Evolutionary conservation across 2,797 vertebrate species (phyloP), one percentile per base, ranked within the genome.

Genomic region (Hipposideros larvatus): DNA sequence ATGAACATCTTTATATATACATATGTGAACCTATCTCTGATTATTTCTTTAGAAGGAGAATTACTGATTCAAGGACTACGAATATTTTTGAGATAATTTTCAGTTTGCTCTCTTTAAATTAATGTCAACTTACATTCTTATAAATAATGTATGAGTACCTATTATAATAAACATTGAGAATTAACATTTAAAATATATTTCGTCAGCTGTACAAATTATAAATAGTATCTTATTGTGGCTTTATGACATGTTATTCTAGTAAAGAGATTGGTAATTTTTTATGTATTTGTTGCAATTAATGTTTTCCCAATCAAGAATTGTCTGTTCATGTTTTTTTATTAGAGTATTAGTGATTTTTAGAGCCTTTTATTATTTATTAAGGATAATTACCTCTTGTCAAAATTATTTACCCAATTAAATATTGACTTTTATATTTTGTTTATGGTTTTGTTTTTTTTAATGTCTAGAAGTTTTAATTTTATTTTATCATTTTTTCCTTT

Each of bases 31-130:
- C 5, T 48, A 51, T 51, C n/a, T 95, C 28, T 77, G 37, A 79
- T 79, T 61, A 75, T 85, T 70, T 96, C 19, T 51, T 51, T 89
- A 83, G 51, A 78, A 83, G 73, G 37, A 91, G 43, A 89, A 83
- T 68, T 88, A 48, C 3, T 87, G 79, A 87, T 79, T 89, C 85
- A 86, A 86, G 41, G 26, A 74, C 55, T 65, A 24, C 15, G 15
- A 88, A 11, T 57, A 41, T 51, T 94, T 93, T 88, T 74, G 31
- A 78, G 66, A 22, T 74, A 92, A 61, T 34, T 89, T 21, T 94
- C 43, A 48, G 59, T 61, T 82, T 95, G 26, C 7, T 94, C 94
- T 88, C 37, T 11, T 82, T 91, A 95, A 73, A 57, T 87, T 90
- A 85, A 77, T 77, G 71, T 73, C 59, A 37, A 48, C 63, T 61